These are phyloP conservation scores for Labia minor DNA, from an alignment of 2,888 invertebrate species.

Conservation along the genomic window DNA sequence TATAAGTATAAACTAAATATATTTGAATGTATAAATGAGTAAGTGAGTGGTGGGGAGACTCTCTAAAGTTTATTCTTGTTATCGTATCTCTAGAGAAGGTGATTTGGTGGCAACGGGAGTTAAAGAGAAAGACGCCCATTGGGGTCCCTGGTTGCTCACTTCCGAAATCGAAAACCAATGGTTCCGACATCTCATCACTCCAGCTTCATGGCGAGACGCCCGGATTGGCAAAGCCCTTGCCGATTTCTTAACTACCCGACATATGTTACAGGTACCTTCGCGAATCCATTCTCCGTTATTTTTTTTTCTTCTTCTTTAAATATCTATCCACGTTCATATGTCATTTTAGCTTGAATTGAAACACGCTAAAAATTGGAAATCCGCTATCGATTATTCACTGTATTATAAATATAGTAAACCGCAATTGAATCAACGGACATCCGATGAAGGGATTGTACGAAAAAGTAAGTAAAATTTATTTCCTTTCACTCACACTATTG, in stretches of 20 bases:
- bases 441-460: not conserved
- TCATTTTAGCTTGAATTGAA: not conserved
- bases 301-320: too few species aligned
- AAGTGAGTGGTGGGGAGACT: too few species aligned
- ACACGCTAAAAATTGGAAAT: slow-evolving; percentile 19
- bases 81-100: slow-evolving; percentile 65
- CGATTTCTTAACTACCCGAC: slow-evolving; percentile 55
- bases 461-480: not conserved
- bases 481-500: too few species aligned
- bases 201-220: slow-evolving; percentile 66
- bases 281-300: too few species aligned
- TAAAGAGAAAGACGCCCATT: slow-evolving; percentile 23
- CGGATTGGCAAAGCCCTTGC: slow-evolving; percentile 66
- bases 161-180: slow-evolving; percentile 71
- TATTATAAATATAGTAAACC: slow-evolving; percentile 30
- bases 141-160: slow-evolving; percentile 17
- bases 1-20: too few species aligned
- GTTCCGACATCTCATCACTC: slow-evolving; percentile 64
- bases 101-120: slow-evolving; percentile 41
- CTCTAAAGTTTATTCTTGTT: too few species aligned
- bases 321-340: slow-evolving; percentile 14
- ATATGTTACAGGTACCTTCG: not conserved
- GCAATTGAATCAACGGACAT: slow-evolving; percentile 23
- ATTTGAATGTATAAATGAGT: too few species aligned
- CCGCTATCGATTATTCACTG: slow-evolving; percentile 20